Base-by-base conservation (phyloP, 1,140 invertebrate genomes). In the Eulimnadia texana region DNA sequence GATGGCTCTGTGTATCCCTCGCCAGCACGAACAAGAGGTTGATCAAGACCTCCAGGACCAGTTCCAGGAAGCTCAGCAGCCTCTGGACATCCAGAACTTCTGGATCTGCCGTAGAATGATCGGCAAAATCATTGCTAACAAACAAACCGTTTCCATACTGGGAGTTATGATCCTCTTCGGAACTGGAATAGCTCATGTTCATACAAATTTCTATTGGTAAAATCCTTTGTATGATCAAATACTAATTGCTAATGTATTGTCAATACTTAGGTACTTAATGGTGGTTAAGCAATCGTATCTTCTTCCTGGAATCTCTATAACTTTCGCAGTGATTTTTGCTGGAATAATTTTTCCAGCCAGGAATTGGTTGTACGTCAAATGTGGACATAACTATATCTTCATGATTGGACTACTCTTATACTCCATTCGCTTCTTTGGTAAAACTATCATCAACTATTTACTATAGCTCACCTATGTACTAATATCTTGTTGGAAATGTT, bases 201-300 rank as follows among this genome's bases (percentile, higher is more conserved):
- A 50, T 28, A 61, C 60, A 28, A 33, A n/a, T 61, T 54, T 55
- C 29, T 61, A 61, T 29, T 61, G 60, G 60, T 55, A 61, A 53
- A 2, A n/a, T n/a, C n/a, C n/a, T n/a, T n/a, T n/a, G n/a, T n/a
- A n/a, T n/a, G n/a, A n/a, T n/a, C n/a, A n/a, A n/a, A n/a, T n/a
- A n/a, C n/a, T n/a, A n/a, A n/a, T n/a, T n/a, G n/a, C n/a, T n/a
- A n/a, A n/a, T n/a, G n/a, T n/a, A n/a, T n/a, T n/a, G n/a, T n/a
- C n/a, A n/a, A n/a, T n/a, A n/a, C n/a, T 0, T 27, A 58, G 55
- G 55, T 33, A 58, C 42, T 28, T 54, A 20, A 19, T 24, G 10
- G 60, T 53, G 20, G 28, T 61, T 19, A 33, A 33, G n/a, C 19
- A 19, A 28, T n/a, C 51, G 1, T n/a, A 51, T n/a, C 3, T 28